Evolutionary conservation across 2,888 invertebrate genomes (phyloP), one percentile per base, ranked within the genome.

Genomic region (Eristalinus aeneus): DNA sequence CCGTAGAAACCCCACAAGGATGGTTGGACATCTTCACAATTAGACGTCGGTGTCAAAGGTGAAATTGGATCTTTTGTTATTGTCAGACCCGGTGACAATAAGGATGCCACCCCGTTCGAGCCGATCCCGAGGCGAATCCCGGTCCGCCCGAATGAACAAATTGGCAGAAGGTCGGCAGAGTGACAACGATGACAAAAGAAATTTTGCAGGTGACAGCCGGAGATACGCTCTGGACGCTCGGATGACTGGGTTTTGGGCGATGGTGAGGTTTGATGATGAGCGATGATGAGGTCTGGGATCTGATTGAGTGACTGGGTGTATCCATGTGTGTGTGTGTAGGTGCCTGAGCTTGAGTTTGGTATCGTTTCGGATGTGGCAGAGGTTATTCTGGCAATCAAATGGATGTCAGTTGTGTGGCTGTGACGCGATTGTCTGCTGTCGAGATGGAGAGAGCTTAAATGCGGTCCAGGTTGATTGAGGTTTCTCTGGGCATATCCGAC

Each of bases 51-150:
- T 86, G 86, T 86, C 86, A 86, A 86, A 86, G 86, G 86, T 86
- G 81, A 86, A 86, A 86, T 86, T 86, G 86, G 86, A 86, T 86
- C 86, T 86, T 81, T 86, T 86, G 86, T 86, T 86, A 86, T 82
- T 82, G 86, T 82, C 81, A 82, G 74, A 22, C 64, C n/a, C 53
- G 72, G 65, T n/a, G 74, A 65, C 27, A 67, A 67, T 10, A 36
- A 67, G 20, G 63, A 72, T 64, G 12, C n/a, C 5, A 11, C 11
- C 39, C 12, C 39, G 16, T 46, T 16, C 46, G 16, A n/a, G 9
- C 8, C 34, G 34, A 34, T 34, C 3, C 34, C 9, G 34, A 6
- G 1, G 34, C 34, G 9, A 6, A 46, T n/a, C 39, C 63, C 22
- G 16, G 4, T 56, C 12, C 58, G 46, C 58, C 56, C 56, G 63